These are phyloP conservation scores for Tachina grossa DNA, from an alignment of 2,888 invertebrate genomes.

Conservation along the genomic window DNA sequence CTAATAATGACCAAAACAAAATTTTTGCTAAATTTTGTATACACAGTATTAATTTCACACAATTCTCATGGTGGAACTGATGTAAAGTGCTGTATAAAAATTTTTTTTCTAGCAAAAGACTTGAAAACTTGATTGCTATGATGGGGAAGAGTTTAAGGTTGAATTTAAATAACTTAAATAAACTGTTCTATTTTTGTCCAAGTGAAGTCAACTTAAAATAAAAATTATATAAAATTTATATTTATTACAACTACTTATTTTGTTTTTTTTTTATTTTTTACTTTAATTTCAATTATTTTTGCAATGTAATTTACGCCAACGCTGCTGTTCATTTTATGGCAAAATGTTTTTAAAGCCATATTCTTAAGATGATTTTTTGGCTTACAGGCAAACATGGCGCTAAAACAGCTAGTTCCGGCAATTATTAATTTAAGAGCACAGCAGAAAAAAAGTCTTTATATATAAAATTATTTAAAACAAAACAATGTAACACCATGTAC, in stretches of 20 bases:
- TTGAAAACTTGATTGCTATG: no score
- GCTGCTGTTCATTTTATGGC: conserved; percentile 58
- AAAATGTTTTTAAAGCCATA: conserved; percentile 52
- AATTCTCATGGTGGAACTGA: not conserved
- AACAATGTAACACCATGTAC: conserved; percentile 49
- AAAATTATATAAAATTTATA: conserved; percentile 13
- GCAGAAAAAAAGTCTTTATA: not conserved
- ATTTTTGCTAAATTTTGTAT: not conserved
- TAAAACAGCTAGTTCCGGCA: conserved; percentile 69
- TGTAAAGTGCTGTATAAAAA: not conserved
- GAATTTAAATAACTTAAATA: not conserved
- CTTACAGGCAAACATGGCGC: conserved; percentile 52
- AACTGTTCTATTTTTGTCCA: not conserved
- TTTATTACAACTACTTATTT: conserved; percentile 41
- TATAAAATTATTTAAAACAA: conserved; percentile 5
- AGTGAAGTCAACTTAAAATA: conserved; percentile 33
- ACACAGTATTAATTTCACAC: not conserved
- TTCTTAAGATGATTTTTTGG: conserved; percentile 60
- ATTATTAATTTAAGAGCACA: conserved; percentile 64
- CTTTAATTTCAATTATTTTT: conserved; percentile 61
- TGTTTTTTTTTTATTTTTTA: conserved; percentile 14
- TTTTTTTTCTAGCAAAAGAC: no score
- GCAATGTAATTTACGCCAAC: conserved; percentile 68
- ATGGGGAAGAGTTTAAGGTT: no score
- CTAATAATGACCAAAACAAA: conserved; percentile 33